Evolutionary conservation across 2,797 vertebrate genomes (phyloP).

Genomic region (Corythornis leucogaster): DNA sequence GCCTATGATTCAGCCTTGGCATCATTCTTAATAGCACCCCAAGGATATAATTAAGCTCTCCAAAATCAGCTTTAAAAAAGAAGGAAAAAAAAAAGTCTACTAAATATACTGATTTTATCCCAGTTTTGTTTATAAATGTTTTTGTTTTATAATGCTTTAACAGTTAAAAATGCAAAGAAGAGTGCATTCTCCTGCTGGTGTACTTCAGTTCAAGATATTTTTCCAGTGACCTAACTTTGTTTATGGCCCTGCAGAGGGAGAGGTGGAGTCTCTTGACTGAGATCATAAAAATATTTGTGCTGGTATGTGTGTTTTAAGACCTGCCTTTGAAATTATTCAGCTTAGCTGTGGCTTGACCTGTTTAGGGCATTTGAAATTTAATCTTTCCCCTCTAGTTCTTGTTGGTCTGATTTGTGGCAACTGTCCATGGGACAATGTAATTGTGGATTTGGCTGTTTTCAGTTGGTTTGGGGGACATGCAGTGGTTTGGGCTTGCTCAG

Average conservation of each 20-base stretch:
- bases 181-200: slow-evolving; percentile 12
- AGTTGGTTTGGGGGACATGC: neutral
- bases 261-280: slow-evolving; percentile 46
- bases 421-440: neutral
- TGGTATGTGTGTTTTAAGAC: slow-evolving; percentile 20
- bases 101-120: neutral
- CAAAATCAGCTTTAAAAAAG: neutral
- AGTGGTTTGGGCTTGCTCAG: slow-evolving; percentile 1
- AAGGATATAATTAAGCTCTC: neutral
- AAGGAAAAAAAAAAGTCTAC: neutral
- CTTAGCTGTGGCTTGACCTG: slow-evolving; percentile 12
- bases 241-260: slow-evolving; percentile 36
- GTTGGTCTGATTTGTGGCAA: neutral
- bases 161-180: slow-evolving; percentile 10
- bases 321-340: slow-evolving; percentile 24
- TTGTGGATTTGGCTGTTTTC: neutral
- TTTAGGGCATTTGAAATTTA: neutral
- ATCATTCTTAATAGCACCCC: neutral
- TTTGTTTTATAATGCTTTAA: neutral
- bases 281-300: slow-evolving; percentile 60
- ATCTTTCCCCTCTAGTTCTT: neutral
- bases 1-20: neutral
- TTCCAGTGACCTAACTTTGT: slow-evolving; percentile 59
- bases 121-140: neutral
- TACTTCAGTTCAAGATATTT: slow-evolving; percentile 45